Conservation (phyloP, 2,113 vertebrate genomes). For the Dolichotis patagonum region DNA sequence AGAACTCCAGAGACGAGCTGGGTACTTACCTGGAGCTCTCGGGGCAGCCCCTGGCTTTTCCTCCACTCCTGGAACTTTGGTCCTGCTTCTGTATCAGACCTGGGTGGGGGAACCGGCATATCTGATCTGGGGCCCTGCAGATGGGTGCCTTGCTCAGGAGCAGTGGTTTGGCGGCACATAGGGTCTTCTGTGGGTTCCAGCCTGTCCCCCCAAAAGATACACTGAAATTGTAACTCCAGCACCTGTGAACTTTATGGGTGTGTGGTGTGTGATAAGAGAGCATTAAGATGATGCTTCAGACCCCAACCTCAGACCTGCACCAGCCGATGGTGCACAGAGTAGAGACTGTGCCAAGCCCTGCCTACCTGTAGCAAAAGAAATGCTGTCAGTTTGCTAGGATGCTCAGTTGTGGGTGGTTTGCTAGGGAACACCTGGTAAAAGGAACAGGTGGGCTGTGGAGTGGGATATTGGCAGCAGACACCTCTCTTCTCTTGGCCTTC, state of each 20-base stretch:
- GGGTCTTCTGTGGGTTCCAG: not conserved
- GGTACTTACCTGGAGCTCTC: not conserved
- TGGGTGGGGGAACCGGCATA: fast-evolving
- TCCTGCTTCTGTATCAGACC: not conserved
- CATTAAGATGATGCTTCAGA: not conserved
- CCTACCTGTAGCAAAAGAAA: not conserved
- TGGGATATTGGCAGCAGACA: not conserved
- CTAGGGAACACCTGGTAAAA: not conserved
- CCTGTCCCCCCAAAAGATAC: not conserved
- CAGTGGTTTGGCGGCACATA: fast-evolving
- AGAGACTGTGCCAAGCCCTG: not conserved
- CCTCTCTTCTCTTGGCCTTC: not conserved
- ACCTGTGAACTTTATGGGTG: not conserved
- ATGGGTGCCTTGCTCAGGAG: fast-evolving
- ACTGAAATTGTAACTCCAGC: not conserved
- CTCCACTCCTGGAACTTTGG: not conserved
- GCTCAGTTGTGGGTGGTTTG: not conserved
- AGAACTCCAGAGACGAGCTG: slow-evolving; percentile 76
- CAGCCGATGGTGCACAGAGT: not conserved
- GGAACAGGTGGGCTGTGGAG: not conserved
- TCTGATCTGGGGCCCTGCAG: not conserved
- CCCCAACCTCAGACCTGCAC: not conserved
- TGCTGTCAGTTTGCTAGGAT: fast-evolving
- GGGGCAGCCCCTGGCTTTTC: not conserved
- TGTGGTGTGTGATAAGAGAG: not conserved